Base-by-base conservation (phyloP, 2,113 vertebrate genomes). In the Ramphastos sulfuratus region DNA sequence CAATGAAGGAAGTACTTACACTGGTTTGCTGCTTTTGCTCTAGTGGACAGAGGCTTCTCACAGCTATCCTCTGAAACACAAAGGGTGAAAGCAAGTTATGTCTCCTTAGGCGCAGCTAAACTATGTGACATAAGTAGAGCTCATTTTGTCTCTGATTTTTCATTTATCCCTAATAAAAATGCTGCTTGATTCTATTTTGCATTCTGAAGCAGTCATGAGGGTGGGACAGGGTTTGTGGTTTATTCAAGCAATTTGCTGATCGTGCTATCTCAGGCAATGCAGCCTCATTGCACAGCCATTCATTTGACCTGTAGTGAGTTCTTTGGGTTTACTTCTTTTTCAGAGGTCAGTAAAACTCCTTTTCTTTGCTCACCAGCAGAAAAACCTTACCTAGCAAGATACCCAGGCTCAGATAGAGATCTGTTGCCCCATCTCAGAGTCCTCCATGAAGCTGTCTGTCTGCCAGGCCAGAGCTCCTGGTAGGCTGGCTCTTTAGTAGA, bases 71-170 rank as follows among this genome's bases (percentile, higher is more conserved):
- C 63, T 70, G 14, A 76, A 90, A 75, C 60, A 59, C 71, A 90
- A 77, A 44, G 10, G 18, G 12, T 64, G 27, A 72, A 81, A 92
- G 61, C 20, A 87, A 80, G 23, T 50, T 74, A 42, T 24, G 55
- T 76, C 91, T 88, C 82, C 81, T 77, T 76, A 88, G 84, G 70
- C 89, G 84, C 86, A 60, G 66, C 75, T 92, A 85, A 89, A 46
- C 42, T 37, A 86, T n/a, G 21, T 14, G 78, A 42, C 25, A 60
- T 58, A 89, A 95, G 77, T 59, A 71, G 50, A 70, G 61, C 27
- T 58, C 10, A 12, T n/a, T 75, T 93, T 73, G 35, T 42, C 67
- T 84, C 58, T 84, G 56, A 66, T 95, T 89, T 89, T 93, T 85
- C 23, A 77, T 86, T 89, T 92, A 89, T 69, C n/a, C 72, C 27